phyloP scores from a whole-genome alignment of 2,797 vertebrate species.

The Hylomyscus alleni region DNA sequence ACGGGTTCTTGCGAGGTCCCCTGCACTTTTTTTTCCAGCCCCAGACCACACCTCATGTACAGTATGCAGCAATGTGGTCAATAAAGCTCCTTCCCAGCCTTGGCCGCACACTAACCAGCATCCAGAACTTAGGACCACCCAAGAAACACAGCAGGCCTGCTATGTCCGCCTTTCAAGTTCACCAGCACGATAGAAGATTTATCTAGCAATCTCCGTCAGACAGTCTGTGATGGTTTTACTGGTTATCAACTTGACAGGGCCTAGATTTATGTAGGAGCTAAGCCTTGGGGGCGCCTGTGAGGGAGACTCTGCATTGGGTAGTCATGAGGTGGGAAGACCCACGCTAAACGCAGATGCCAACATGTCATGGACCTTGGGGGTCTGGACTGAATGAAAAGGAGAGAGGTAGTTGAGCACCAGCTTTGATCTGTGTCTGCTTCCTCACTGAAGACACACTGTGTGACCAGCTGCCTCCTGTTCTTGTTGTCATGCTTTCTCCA shows the following conservation, averaged over 20 bases:
- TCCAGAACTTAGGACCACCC: background rate
- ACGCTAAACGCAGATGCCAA: background rate
- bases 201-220: background rate
- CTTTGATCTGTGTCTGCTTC: background rate
- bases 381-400: background rate
- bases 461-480: background rate
- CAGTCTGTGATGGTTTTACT: background rate
- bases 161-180: background rate
- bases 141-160: background rate
- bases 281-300: background rate
- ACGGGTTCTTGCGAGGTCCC: too few species aligned
- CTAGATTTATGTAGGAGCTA: background rate
- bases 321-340: background rate
- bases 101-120: background rate
- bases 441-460: background rate
- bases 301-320: background rate
- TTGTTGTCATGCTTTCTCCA: background rate
- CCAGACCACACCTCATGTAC: background rate
- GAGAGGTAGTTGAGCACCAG: background rate
- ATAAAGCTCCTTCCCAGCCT: background rate
- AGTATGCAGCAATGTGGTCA: too few species aligned
- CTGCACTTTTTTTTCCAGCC: background rate
- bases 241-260: background rate
- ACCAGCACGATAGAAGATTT: background rate
- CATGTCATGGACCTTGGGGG: background rate